Base-by-base conservation (phyloP, 2,797 vertebrate genomes). In the Sebastes jordani region DNA sequence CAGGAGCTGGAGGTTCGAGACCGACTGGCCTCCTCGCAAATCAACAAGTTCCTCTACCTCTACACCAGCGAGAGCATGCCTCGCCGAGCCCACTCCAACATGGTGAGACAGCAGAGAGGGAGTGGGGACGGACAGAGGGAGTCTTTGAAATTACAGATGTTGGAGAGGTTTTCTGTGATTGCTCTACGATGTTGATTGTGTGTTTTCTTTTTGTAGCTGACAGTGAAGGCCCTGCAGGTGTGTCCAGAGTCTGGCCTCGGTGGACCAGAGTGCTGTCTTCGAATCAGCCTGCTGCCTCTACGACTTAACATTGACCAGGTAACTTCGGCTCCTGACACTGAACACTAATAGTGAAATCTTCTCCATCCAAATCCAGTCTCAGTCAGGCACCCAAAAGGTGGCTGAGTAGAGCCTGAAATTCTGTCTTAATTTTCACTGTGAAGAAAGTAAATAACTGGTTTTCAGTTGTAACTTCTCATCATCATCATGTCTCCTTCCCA, bases 21-120 rank as follows among this genome's bases (percentile, higher is more conserved):
- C 87, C 94, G 97, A 10, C 94, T 98, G 49, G 97, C 97, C 69
- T 95, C 97, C 74, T 98, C 97, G 10, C 97, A 97, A 88, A 95
- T 98, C 91, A 98, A 98, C 95, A 98, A 98, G 92, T 98, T 98
- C 91, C 96, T 98, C 85, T 97, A 98, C 92, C 93, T 98, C 85
- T 96, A 98, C 95, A 98, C 97, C 18, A 98, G 97, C 2, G 97
- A 98, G 93, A 96, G 96, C 90, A 97, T 98, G 97, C 97, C 97
- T 0, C 96, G 97, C 54, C 91, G 97, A 73, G 95, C 97, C 14
- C 97, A 98, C 92, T 97, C 97, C 85, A 98, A 97, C 95, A 98
- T 98, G 97, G 97, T 98, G 91, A 95, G 94, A 64, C 5, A 7
- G 34, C 62, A 27, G 14, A 42, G 61, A 56, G 23, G 14, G 0